Percentiles rank a stretch among this genome's conserved stretches.
Evolutionary conservation across 2,797 vertebrate genomes (phyloP).

Genomic region (Octomys mimax): DNA sequence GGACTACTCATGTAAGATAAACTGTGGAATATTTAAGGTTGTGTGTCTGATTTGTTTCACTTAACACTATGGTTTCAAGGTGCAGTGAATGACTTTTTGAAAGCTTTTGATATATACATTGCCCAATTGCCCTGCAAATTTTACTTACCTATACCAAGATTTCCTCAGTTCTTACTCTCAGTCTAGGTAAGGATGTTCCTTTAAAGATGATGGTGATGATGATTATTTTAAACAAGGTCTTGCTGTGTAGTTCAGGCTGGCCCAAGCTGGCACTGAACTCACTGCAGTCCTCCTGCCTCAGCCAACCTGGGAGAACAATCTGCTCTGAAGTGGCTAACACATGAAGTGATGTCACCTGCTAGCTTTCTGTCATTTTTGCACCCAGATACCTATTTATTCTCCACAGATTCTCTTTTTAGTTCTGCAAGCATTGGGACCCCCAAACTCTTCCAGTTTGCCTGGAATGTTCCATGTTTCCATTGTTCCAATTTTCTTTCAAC

Average conservation of each 20-base stretch:
- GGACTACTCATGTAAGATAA: neutral
- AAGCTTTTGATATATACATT: neutral
- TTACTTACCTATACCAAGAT: neutral
- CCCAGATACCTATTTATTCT: neutral
- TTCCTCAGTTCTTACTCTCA: neutral
- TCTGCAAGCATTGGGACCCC: neutral
- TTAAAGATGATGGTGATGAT: neutral
- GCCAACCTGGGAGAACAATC: neutral
- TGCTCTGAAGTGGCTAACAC: neutral
- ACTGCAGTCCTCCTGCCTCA: neutral
- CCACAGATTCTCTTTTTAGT: neutral
- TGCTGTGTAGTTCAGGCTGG: neutral
- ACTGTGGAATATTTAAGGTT: neutral
- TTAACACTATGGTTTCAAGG: neutral
- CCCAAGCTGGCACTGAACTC: neutral
- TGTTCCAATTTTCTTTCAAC: neutral
- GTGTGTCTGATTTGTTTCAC: neutral
- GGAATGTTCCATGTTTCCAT: neutral
- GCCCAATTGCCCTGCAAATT: neutral
- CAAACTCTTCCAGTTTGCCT: neutral
- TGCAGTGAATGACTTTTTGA: neutral
- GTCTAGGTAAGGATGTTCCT: neutral
- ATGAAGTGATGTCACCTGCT: too few relatives aligned
- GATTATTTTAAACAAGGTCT: neutral
- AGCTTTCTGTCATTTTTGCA: neutral